phyloP scores from a whole-genome alignment of 1,140 invertebrate species.

The Pseudomyrmex pallidus region DNA sequence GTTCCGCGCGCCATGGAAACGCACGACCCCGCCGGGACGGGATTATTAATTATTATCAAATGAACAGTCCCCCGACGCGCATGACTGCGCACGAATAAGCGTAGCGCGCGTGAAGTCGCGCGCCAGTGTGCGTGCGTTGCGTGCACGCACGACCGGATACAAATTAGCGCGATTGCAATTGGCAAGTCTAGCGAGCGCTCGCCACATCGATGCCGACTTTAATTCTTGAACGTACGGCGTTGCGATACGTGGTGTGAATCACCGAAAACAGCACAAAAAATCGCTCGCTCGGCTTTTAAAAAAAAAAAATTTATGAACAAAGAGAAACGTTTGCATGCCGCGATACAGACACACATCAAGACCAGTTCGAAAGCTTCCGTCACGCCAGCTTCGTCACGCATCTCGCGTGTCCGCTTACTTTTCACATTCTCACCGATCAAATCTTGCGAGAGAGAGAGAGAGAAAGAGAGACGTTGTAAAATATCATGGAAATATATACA shows the following conservation, averaged over 20 bases:
- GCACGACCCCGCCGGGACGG: not conserved
- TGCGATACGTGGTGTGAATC: slow-evolving; percentile 27
- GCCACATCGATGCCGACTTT: slow-evolving; percentile 46
- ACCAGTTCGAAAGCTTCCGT: slow-evolving; percentile 32
- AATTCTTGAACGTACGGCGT: slow-evolving; percentile 46
- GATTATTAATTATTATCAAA: slow-evolving; percentile 70
- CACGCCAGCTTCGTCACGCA: slow-evolving; percentile 45
- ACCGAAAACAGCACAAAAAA: not conserved
- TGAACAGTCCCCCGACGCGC: slow-evolving; percentile 43
- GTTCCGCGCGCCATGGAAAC: slow-evolving; percentile 20
- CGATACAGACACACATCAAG: slow-evolving; percentile 26
- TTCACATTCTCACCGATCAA: slow-evolving; percentile 30
- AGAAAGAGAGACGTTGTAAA: not conserved
- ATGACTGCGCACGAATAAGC: slow-evolving; percentile 55
- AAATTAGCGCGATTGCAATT: slow-evolving; percentile 46
- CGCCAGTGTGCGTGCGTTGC: not conserved
- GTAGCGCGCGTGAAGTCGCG: slow-evolving; percentile 29
- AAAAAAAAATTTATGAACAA: slow-evolving; percentile 50
- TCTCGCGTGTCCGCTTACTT: slow-evolving; percentile 24
- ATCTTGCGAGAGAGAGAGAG: not conserved
- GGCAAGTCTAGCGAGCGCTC: slow-evolving; percentile 42
- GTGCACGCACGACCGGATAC: slow-evolving; percentile 21
- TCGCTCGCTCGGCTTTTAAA: not conserved
- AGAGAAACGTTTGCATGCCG: slow-evolving; percentile 38
- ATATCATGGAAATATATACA: slow-evolving; percentile 4